Evolutionary conservation across 1,140 invertebrate species (phyloP), one percentile per base, ranked within the genome.

Genomic region (Octopus sinensis): DNA sequence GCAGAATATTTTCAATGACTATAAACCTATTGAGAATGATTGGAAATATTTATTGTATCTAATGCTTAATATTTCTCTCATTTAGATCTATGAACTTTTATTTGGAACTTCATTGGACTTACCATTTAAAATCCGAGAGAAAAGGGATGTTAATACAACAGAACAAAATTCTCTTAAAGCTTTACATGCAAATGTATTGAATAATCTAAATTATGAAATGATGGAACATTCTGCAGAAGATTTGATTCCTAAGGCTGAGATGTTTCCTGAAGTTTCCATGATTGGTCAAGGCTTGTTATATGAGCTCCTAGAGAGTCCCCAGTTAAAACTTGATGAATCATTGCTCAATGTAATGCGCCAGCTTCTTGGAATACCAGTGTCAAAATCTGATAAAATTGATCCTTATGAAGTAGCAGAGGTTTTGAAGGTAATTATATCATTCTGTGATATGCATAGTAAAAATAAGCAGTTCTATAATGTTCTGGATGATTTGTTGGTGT

Each of bases 81-180:
- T 83, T 7, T 82, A 87, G 87, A 76, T 86, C 10, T 86, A 87
- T 76, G 81, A 80, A 75, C 83, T 84, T 52, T 75, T 87, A 53
- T 86, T 86, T 83, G 87, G 86, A 75, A 81, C 82, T 51, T 79
- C 83, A 76, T 68, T 80, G 17, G 54, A 76, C 5, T 53, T 53
- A 62, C 30, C 53, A 54, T 52, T 52, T 56, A 81, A 17, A 12
- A 62, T 17, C 17, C 56, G 56, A 62, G 56, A 12, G 13, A 13
- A 73, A 13, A 73, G 68, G 6, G 13, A 73, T 73, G 68, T 17
- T 6, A 12, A 13, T 6, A 13, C 17, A n/a, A 17, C 7, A 73
- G 68, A 73, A 13, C 17, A 13, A n/a, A 73, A 73, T 73, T 17
- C 30, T 17, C 68, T 73, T 73, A n/a, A 73, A 43, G 30, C 30